Conservation (phyloP, 2,797 vertebrate species). For the Eulemur coronatus region DNA sequence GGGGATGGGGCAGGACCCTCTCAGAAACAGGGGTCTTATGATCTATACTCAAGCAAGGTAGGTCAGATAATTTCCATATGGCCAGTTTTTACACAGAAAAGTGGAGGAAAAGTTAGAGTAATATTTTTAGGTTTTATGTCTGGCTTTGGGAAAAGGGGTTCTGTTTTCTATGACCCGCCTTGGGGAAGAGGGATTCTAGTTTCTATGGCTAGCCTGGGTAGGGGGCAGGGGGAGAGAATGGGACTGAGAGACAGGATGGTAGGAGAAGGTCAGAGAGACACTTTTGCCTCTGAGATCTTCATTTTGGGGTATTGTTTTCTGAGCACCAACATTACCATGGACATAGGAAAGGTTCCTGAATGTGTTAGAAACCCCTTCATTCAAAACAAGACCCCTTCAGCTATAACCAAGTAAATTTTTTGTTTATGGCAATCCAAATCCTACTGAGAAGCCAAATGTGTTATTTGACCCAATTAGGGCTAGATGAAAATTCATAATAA, state of each 20-base stretch:
- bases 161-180: not conserved
- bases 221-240: no score
- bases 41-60: not conserved
- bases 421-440: constrained; percentile 35
- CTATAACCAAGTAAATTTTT: not conserved
- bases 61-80: not conserved
- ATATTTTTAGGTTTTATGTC: not conserved
- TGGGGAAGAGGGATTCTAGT: not conserved
- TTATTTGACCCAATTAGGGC: constrained; percentile 54
- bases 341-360: not conserved
- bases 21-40: not conserved
- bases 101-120: not conserved
- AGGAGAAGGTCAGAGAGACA: not conserved
- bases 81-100: not conserved
- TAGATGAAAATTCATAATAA: constrained; percentile 50
- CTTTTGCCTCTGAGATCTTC: not conserved
- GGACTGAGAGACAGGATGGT: not conserved
- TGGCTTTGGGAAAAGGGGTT: not conserved
- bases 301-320: not conserved
- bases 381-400: not conserved
- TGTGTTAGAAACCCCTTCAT: not conserved
- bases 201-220: not conserved
- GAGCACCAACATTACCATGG: not conserved
- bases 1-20: not conserved
- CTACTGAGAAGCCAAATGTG: constrained; percentile 22